Conservation (phyloP, 1,140 invertebrate genomes). For the Drosophila orena region DNA sequence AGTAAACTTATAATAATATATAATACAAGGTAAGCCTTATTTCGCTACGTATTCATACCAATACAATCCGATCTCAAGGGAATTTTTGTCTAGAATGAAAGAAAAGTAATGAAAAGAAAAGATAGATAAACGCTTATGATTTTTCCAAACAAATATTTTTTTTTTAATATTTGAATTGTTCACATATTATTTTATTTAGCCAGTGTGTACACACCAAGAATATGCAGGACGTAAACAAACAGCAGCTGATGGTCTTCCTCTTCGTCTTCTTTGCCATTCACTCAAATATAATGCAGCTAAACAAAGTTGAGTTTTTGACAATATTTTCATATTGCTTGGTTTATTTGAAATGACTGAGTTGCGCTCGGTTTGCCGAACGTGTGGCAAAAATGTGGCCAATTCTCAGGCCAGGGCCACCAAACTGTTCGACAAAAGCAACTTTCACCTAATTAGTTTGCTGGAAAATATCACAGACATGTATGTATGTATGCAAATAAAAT, state of each 20-base stretch:
- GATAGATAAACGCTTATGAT: background rate
- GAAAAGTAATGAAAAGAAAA: too few species aligned
- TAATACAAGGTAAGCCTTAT: too few species aligned
- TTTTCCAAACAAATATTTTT: too few species aligned
- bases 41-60: too few species aligned
- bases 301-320: background rate
- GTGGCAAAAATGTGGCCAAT: conserved; percentile 37
- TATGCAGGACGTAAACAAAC: background rate
- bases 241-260: background rate
- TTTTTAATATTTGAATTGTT: background rate
- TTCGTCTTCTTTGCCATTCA: conserved; percentile 15
- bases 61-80: too few species aligned
- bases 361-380: conserved; percentile 49
- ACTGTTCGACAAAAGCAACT: conserved; percentile 49
- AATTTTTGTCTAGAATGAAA: background rate
- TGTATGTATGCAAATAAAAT: conserved; percentile 29
- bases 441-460: conserved; percentile 38
- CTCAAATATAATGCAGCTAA: background rate
- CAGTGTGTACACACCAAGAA: conserved; percentile 8
- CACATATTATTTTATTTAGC: background rate
- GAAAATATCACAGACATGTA: conserved; percentile 64
- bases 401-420: conserved; percentile 1
- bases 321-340: background rate
- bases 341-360: conserved; percentile 24
- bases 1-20: too few species aligned